Base-by-base conservation (phyloP, 1,140 invertebrate genomes). In the Diabrotica virgifera region DNA sequence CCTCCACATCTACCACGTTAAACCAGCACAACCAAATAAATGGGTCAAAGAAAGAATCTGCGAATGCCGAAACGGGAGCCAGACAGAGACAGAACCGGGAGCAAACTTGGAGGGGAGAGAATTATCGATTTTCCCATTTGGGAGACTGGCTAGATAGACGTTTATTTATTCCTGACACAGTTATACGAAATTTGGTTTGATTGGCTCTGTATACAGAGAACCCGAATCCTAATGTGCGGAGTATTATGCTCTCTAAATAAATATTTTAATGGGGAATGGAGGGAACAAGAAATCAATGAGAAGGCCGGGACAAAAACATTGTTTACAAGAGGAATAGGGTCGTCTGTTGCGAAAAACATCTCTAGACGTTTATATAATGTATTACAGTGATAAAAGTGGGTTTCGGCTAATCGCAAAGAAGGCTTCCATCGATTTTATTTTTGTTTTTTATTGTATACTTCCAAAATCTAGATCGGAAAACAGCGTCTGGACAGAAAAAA, bases 121-220 rank as follows among this genome's bases (percentile, higher is more conserved):
- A 9, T 5, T 46, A 46, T 46, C 40, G 40, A 46, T 46, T 46
- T 46, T 46, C 40, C 40, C 40, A 46, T 46, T 46, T 46, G 2
- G 5, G 40, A 46, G 40, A 46, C 40, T 46, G 40, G 40, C 40
- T 10, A 46, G 8, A 46, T 46, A 46, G n/a, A 46, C 40, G 8
- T 46, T 46, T 46, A 46, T 46, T 46, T 46, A 46, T 46, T 46
- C n/a, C 40, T 46, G 40, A 46, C 40, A 46, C 40, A 46, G 40
- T 46, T 46, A 46, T n/a, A 46, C 40, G 8, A 46, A 46, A 46
- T 46, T 46, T n/a, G n/a, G 40, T 10, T 24, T 46, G 40, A 46
- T 46, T 46, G 40, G 40, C 5, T 46, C 40, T 46, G 40, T 46
- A 46, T 46, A 46, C 40, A 46, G 8, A 8, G 8, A 8, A 46